Evolutionary conservation across 2,113 vertebrate species (phyloP), one percentile per base, ranked within the genome.

Genomic region (Suricata suricatta): DNA sequence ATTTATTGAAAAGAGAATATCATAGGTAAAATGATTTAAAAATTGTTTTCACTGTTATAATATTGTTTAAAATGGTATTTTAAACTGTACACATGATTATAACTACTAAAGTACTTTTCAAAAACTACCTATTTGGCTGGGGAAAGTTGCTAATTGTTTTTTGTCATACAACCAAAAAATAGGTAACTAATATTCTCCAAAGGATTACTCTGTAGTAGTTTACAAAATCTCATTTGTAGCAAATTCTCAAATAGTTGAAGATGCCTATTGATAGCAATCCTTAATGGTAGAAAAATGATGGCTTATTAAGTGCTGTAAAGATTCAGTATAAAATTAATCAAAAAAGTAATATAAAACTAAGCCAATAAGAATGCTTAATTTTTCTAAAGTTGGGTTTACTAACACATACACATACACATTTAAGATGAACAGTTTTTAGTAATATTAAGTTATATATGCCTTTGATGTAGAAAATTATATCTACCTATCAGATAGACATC

Each of bases 231-330:
- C 74, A 69, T 54, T 96, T 23, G 11, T 54, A 92, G 87, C 12
- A 50, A 90, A 64, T 87, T 77, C 38, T 93, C 60, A 79, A 93
- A 52, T n/a, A 97, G 8, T 63, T 90, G 23, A 94, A 66, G 82
- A 80, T 63, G 33, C 1, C 5, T 88, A 47, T 74, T 50, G 17
- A 14, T 74, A 35, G 7, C 0, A 87, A 72, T 95, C 27, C 23
- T 11, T 92, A 72, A 38, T 33, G 57, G 27, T 29, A 93, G 64
- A 41, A 63, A 54, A 76, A 71, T 71, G 41, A 90, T 69, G 54
- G 10, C 4, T 83, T 96, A 77, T 72, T 90, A 87, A 90, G 95
- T 87, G 25, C 71, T 89, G 29, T 35, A 31, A 88, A 93, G 57
- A 54, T 52, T 93, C 31, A 93, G 90, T 60, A 60, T 77, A 84